Percentiles rank a stretch among this genome's conserved stretches.
Evolutionary conservation across 2,888 invertebrate species (phyloP).

Genomic region (Exocentrus adspersus): DNA sequence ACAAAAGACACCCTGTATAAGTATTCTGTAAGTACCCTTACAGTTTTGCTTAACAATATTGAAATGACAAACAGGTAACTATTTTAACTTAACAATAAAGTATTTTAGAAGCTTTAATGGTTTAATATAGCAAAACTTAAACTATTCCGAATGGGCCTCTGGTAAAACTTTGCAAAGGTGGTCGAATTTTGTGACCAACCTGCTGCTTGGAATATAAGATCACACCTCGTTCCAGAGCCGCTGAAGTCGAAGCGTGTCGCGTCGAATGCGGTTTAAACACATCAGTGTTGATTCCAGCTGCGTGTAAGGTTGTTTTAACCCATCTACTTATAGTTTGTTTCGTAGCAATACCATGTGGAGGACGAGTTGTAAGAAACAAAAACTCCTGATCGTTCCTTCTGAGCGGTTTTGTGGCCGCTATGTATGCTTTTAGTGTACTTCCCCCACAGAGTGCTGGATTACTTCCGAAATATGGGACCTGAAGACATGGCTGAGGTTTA

Average conservation of each 20-base stretch:
- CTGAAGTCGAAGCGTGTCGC: conserved; percentile 33
- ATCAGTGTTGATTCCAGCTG: conserved; percentile 35
- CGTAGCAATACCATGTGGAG: conserved; percentile 30
- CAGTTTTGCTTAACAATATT: no score
- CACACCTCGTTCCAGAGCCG: conserved; percentile 18
- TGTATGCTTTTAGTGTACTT: conserved; percentile 29
- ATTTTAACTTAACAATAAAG: not conserved
- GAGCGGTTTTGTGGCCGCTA: conserved; percentile 19
- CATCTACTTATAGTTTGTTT: conserved; percentile 41
- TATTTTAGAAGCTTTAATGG: not conserved
- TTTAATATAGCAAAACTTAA: conserved; percentile 7
- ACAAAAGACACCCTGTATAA: no score
- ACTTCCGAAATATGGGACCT: conserved; percentile 34
- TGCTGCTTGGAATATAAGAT: conserved; percentile 26
- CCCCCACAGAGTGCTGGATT: conserved; percentile 37
- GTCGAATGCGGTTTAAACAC: conserved; percentile 28
- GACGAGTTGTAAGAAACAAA: conserved; percentile 23
- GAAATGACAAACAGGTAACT: not conserved
- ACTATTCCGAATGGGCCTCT: conserved; percentile 13
- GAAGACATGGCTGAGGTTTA: conserved; percentile 19
- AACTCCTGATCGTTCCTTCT: conserved; percentile 1
- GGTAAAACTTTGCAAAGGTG: conserved; percentile 29
- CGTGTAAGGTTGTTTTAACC: conserved; percentile 33
- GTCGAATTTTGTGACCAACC: conserved; percentile 27
- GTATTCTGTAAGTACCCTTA: no score